Base-by-base conservation (phyloP, 2,113 vertebrate genomes). In the Uria aalge region DNA sequence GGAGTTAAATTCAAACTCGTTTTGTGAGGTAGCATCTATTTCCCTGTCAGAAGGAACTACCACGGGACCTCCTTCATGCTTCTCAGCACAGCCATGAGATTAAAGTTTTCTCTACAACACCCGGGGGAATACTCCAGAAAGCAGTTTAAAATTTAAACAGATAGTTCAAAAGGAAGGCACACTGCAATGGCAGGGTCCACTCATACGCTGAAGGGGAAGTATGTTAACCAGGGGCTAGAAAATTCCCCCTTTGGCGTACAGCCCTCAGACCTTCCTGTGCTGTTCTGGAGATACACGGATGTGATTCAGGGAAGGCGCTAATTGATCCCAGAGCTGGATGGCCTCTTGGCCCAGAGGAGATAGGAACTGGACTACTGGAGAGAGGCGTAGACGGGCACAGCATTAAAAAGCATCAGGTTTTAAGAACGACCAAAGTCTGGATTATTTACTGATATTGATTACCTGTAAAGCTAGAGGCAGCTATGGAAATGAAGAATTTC, bases 11-110 rank as follows among this genome's bases (percentile, higher is more conserved):
- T 78, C 86, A 81, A 89, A 91, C 88, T 94, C 71, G 29, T 85
- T 97, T 85, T 97, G 94, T 91, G 92, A 95, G 88, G 41, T 59
- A 80, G 88, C 79, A 97, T 94, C 83, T 88, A 94, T 95, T 96
- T 96, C 43, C 64, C n/a, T 91, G 91, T 75, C 95, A 95, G 81
- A 85, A 94, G n/a, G 20, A 94, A 68, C 47, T 68, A 75, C 69
- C 86, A 26, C 0, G 45, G 79, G 92, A 92, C 47, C 55, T 59
- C 38, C 90, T 96, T 90, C 95, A 80, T 93, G 94, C 63, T 72
- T 90, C 75, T 80, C 90, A 45, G 40, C 75, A 76, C 67, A 80
- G 62, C 38, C 75, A 40, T 59, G 94, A 97, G 92, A 97, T 96
- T 95, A 92, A 96, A 94, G 90, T 95, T 96, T 88, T 95, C 62